Base-by-base conservation (phyloP, 2,113 vertebrate genomes). In the Stictonetta naevosa region DNA sequence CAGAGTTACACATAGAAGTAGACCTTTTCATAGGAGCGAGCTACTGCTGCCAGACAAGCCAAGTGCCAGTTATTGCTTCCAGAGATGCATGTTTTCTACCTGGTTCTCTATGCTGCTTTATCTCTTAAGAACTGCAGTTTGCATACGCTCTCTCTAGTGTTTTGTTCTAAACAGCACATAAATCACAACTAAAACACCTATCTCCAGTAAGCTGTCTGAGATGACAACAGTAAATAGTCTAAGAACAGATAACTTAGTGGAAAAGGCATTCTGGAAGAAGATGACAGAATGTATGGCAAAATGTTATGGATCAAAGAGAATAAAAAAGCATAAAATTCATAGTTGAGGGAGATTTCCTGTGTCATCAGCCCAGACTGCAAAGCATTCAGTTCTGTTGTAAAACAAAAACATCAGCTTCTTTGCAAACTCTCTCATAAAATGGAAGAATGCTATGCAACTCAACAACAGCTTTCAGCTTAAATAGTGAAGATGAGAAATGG, bases 191-290 rank as follows among this genome's bases (percentile, higher is more conserved):
- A 71, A 90, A 73, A 82, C 40, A 69, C 13, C 22, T 14, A 90
- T 69, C 17, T 79, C n/a, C 44, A 33, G 15, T 46, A 58, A 94
- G 7, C 1, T 92, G 84, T 12, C 53, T 40, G 72, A 78, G 44
- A 82, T 22, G 25, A 48, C 33, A 77, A 31, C 53, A 83, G 19
- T 14, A 36, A 79, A 11, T 50, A 56, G 31, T 76, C 60, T 53
- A 80, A 66, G 75, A 79, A 87, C 19, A 40, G 67, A 83, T 28
- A 79, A 63, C 29, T 86, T 40, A 55, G n/a, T 73, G n/a, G 36
- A 94, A 80, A 85, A 97, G 66, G 14, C 28, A 38, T 63, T 88
- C n/a, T 86, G 83, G 79, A 93, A 86, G 31, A 71, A 83, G 75
- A 85, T 21, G 62, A 89, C 25, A 92, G 40, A 26, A 73, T 26